These are phyloP conservation scores for Pseudomyrmex sp. DNA, from an alignment of 1,140 invertebrate species.

Conservation along the genomic window DNA sequence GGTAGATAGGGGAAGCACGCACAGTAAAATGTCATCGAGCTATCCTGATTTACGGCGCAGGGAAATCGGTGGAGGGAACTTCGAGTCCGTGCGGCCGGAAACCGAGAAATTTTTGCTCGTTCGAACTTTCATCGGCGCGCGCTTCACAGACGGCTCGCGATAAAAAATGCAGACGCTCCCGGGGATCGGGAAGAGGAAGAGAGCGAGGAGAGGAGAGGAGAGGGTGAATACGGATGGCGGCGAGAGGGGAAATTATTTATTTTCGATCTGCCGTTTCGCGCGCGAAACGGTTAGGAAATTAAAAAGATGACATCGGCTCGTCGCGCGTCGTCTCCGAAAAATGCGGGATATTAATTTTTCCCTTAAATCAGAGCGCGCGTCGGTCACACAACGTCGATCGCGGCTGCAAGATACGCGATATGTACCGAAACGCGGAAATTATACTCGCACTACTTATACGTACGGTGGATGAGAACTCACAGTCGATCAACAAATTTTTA, in stretches of 20 bases:
- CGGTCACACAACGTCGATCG: not conserved
- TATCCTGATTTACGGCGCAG: conserved; percentile 80
- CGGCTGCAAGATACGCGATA: not conserved
- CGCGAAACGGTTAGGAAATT: conserved; percentile 35
- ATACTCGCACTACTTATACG: conserved; percentile 18
- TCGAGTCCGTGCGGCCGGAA: conserved; percentile 62
- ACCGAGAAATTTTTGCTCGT: conserved; percentile 71
- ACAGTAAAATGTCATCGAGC: conserved; percentile 78
- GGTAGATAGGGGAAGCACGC: conserved; percentile 54
- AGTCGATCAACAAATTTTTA: not conserved
- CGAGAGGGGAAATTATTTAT: conserved; percentile 46
- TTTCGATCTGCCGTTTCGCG: conserved; percentile 23
- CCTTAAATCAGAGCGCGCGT: not conserved
- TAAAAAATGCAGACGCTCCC: conserved; percentile 38
- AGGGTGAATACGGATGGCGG: too few relatives aligned
- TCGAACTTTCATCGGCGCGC: conserved; percentile 67
- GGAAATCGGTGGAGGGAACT: conserved; percentile 76
- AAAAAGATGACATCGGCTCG: conserved; percentile 20
- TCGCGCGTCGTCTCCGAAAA: not conserved
- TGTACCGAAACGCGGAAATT: not conserved
- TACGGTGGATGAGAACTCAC: conserved; percentile 15
- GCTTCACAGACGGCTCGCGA: conserved; percentile 25
- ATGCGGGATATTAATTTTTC: conserved; percentile 31
- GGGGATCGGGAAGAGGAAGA: not conserved
- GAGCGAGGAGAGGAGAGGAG: not conserved